Evolutionary conservation across 2,797 vertebrate genomes (phyloP).

Genomic region (Serranus cabrilla): DNA sequence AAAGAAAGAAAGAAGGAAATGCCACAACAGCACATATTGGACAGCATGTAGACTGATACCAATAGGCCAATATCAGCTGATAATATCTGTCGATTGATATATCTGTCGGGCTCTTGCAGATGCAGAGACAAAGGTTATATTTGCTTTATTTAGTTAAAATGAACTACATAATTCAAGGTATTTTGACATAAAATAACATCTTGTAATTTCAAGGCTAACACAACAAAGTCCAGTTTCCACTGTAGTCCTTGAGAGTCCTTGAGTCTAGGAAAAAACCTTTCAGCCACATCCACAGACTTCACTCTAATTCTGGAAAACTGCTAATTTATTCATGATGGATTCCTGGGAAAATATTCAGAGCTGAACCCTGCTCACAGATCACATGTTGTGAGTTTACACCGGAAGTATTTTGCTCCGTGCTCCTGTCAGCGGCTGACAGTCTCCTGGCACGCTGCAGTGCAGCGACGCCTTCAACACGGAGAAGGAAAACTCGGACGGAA

Average conservation of each 20-base stretch:
- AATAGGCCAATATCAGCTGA: no score
- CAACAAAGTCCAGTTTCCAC: not conserved
- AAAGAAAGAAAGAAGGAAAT: no score
- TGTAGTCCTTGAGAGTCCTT: not conserved
- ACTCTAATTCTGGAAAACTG: constrained; percentile 13
- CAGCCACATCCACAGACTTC: not conserved
- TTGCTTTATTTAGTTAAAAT: no score
- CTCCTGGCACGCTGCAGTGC: constrained; percentile 64
- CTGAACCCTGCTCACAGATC: constrained; percentile 8
- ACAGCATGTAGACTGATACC: no score
- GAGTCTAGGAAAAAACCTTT: not conserved
- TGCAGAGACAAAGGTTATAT: no score
- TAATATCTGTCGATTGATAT: no score
- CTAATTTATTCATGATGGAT: constrained; percentile 30
- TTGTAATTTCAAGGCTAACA: not conserved
- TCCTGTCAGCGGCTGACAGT: constrained; percentile 46
- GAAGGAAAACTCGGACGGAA: constrained; percentile 55
- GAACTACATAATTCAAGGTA: no score
- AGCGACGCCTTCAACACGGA: constrained; percentile 51
- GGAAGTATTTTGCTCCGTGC: constrained; percentile 22
- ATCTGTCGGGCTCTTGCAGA: no score
- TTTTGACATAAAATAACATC: not conserved
- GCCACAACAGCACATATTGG: no score
- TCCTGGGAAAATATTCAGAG: constrained; percentile 13
- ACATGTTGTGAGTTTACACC: constrained; percentile 38